These are phyloP conservation scores for Corydoras sp. DNA, from an alignment of 2,113 vertebrate genomes.

Conservation along the genomic window DNA sequence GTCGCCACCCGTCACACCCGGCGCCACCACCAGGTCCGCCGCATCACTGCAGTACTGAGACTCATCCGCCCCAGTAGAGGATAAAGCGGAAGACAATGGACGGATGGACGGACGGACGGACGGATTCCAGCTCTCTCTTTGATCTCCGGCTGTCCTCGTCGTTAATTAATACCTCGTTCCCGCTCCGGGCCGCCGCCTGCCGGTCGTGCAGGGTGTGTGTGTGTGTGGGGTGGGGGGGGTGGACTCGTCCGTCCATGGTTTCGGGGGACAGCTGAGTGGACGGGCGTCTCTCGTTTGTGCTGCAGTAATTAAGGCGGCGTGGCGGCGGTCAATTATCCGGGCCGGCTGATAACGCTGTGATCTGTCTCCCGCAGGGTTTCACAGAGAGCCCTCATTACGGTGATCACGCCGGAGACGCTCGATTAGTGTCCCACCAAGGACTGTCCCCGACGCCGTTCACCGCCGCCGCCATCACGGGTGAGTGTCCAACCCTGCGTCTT, in stretches of 20 bases:
- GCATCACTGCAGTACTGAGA: too few relatives aligned
- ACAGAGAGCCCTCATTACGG: constrained; percentile 95
- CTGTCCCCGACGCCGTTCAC: constrained; percentile 97
- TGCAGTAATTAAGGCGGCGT: constrained; percentile 74
- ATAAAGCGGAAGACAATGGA: too few relatives aligned
- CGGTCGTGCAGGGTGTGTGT: constrained; percentile 25
- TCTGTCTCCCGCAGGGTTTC: constrained; percentile 86
- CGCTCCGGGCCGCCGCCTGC: constrained; percentile 13
- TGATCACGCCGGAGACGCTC: constrained; percentile 98
- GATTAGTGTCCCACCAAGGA: constrained; percentile 96
- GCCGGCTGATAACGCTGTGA: constrained; percentile 80
- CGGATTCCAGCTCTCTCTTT: too few relatives aligned
- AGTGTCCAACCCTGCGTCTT: constrained; percentile 77
- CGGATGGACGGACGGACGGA: too few relatives aligned
- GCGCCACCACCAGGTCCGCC: too few relatives aligned
- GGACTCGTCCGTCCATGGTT: constrained; percentile 48
- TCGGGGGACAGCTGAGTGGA: constrained; percentile 59
- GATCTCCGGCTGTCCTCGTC: too few relatives aligned
- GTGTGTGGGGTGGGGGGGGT: constrained; percentile 39
- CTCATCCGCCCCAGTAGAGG: too few relatives aligned
- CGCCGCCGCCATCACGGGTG: constrained; percentile 97
- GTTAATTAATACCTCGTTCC: not conserved
- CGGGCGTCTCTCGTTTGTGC: constrained; percentile 56
- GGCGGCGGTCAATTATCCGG: constrained; percentile 75
- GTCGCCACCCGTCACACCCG: too few relatives aligned